Base-by-base conservation (phyloP, 2,888 invertebrate species). In the Volucella bombylans region DNA sequence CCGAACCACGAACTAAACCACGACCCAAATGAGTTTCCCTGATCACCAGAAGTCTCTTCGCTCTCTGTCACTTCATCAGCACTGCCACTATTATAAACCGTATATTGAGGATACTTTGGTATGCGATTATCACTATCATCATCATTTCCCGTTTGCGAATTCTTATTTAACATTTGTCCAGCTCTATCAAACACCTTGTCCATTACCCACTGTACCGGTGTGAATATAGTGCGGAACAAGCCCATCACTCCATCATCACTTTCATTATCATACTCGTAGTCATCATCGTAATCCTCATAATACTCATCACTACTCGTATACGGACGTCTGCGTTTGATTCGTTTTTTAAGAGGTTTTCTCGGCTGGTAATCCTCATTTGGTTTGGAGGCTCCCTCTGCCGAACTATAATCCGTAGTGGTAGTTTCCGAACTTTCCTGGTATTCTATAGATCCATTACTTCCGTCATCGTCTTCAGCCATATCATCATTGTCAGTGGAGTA, bases 1-100 rank as follows among this genome's bases (percentile, higher is more conserved):
- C 89, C 88, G 74, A 91, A 91, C 90, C 88, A 90, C 2, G 91
- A 90, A 50, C 88, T 87, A 2, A 91, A 87, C 91, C 91, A 91
- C 59, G 87, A 87, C 67, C 88, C 82, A 11, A 90, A 38, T 0
- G 88, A 87, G 18, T 78, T 88, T 12, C 78, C 80, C 12, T 77
- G 68, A 1, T 87, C 86, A 0, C 85, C 88, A 10, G 88, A 87
- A 0, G 86, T 73, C n/a, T 87, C 88, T 0, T 87, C 87, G 31
- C 67, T 79, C n/a, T 23, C 82, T 55, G 72, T 74, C 0, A 77
- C 82, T 0, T 82, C 87, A 72, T 89, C 88, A 12, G 89, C 82
- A 31, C 6, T 31, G 1, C 87, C 89, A 55, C 88, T 90, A 65
- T 90, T 89, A 52, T 90, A 90, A 8, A 89, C 87, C 1, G 90